A percentile compares a stretch with the other conserved stretches of the same genome.
phyloP scores from a whole-genome alignment of 2,888 invertebrate species.

The Ectropis crepuscularia region DNA sequence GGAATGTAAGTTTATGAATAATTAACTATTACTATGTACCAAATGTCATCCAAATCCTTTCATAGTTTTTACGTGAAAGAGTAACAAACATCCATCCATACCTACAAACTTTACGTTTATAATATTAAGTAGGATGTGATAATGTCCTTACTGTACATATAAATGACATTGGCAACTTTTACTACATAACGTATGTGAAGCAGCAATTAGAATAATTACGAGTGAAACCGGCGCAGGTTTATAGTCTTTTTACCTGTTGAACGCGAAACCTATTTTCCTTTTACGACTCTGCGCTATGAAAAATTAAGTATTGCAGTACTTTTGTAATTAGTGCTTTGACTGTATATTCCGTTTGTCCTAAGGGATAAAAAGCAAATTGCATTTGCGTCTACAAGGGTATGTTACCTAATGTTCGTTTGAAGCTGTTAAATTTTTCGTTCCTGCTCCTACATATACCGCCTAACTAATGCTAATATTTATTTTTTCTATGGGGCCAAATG shows the following conservation, averaged over 20 bases:
- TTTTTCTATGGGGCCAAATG: no score
- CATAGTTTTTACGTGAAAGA: no score
- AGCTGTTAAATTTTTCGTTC: no score
- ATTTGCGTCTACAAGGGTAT: background rate
- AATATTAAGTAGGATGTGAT: no score
- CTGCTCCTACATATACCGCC: no score
- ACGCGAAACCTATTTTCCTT: slow-evolving; percentile 1
- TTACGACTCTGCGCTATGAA: slow-evolving; percentile 5
- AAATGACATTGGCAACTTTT: background rate
- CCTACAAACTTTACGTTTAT: no score
- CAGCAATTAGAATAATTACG: slow-evolving; percentile 16
- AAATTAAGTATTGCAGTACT: slow-evolving; percentile 5
- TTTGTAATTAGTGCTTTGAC: slow-evolving; percentile 8
- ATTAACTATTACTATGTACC: no score
- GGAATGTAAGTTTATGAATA: no score
- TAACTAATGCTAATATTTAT: no score
- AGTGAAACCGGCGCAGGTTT: slow-evolving; percentile 7
- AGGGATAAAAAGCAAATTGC: background rate
- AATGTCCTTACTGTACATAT: slow-evolving; percentile 2
- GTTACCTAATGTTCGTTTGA: background rate
- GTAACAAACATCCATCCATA: no score
- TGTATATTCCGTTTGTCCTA: slow-evolving; percentile 1
- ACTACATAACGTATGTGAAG: slow-evolving; percentile 17
- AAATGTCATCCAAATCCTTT: no score
- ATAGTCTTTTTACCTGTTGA: slow-evolving; percentile 17